phyloP scores from a whole-genome alignment of 2,113 vertebrate species.

The Trogon melanurus region DNA sequence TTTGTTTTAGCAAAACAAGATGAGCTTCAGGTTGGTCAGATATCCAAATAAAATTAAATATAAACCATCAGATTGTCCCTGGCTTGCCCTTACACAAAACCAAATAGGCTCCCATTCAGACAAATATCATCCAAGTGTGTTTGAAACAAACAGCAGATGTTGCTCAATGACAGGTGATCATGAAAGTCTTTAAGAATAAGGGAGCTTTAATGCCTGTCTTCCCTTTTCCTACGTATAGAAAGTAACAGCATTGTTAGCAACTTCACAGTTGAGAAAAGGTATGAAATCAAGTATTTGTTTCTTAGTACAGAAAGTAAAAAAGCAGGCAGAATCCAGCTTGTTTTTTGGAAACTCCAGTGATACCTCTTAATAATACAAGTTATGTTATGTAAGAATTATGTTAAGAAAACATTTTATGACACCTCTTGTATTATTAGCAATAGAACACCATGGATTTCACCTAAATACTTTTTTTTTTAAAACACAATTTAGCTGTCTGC shows the following conservation, averaged over 20 bases:
- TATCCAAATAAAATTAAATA: background rate
- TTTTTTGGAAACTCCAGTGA: background rate
- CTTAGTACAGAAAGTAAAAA: background rate
- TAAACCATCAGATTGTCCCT: background rate
- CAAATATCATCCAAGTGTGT: background rate
- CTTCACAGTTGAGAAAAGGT: background rate
- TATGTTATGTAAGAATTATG: background rate
- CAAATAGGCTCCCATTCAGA: background rate
- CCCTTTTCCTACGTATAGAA: background rate
- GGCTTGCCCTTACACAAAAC: background rate
- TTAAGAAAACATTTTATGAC: background rate
- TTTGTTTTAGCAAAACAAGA: background rate
- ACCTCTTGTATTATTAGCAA: background rate
- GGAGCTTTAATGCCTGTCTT: background rate
- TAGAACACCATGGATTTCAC: background rate
- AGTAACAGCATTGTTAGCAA: background rate
- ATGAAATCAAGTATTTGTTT: background rate
- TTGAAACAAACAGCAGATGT: background rate
- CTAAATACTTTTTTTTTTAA: background rate
- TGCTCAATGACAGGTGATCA: background rate
- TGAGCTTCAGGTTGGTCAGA: background rate
- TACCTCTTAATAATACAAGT: background rate
- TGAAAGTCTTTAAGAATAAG: background rate
- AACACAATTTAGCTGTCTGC: background rate
- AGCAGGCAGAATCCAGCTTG: background rate